Base-by-base conservation (phyloP, 2,888 invertebrate genomes). In the Andrena bucephala region DNA sequence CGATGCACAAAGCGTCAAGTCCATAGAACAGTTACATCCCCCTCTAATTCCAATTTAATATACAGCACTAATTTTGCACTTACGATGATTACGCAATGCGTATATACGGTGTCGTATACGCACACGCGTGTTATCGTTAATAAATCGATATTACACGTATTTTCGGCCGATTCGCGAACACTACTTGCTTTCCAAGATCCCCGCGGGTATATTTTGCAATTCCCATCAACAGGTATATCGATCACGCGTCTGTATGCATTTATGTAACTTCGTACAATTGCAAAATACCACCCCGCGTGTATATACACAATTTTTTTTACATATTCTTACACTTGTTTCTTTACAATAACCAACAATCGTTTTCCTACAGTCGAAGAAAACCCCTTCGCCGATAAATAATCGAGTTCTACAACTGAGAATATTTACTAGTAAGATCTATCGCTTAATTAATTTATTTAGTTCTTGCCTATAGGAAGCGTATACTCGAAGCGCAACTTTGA, bases 81-180 rank as follows among this genome's bases (percentile, higher is more conserved):
- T 62, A 50, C 52, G 62, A 24, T 27, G 13, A 50, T n/a, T 72
- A 29, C 33, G 42, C 24, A 27, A 24, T 54, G 27, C 42, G 7
- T 66, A 62, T 77, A 2, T 52, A 48, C 29, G n/a, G n/a, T 48
- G 36, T 48, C 42, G 59, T 27, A 54, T 54, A 42, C 54, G 24
- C n/a, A 57, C 29, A 52, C 50, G 29, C 33, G 5, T 3, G 59
- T 42, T 65, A 70, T 77, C 16, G 24, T 74, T 59, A 73, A 60
- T 42, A 52, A 52, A 65, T 81, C 69, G 42, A 16, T 71, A 80
- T 81, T 88, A 88, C 59, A 75, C 69, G 73, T 71, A 77, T 86
- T 90, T 88, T 91, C 89, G 90, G 91, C 91, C 92, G 92, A 91
- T 92, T 90, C 90, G 88, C 88, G 91, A 92, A 92, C 90, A 90